phyloP scores from a whole-genome alignment of 1,140 invertebrate genomes.

The Tribolium castaneum region DNA sequence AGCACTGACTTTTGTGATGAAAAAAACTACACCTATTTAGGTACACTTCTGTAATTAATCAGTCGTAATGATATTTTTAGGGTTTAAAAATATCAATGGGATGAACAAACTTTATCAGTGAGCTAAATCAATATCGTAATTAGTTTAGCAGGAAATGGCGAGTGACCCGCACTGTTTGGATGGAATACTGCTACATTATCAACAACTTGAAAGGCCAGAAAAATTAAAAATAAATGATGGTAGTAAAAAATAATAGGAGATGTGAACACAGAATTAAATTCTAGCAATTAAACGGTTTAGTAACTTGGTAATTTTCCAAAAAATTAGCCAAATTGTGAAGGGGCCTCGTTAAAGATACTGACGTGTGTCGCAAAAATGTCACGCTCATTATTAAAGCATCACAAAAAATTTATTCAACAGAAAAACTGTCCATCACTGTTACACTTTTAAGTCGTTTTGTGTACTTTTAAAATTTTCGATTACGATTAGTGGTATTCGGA shows the following conservation, averaged over 20 bases:
- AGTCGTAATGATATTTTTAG: background rate
- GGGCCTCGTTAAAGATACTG: background rate
- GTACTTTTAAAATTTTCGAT: no score
- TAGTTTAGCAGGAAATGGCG: slow-evolving; percentile 11
- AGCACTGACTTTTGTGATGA: background rate
- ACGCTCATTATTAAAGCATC: no score
- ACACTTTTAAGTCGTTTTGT: no score
- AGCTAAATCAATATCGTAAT: slow-evolving; percentile 20
- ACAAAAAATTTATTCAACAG: no score
- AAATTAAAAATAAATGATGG: no score
- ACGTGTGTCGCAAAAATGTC: background rate
- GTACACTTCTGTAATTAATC: no score
- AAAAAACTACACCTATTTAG: no score
- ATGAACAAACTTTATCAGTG: slow-evolving; percentile 20
- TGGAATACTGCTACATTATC: background rate
- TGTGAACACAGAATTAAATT: background rate
- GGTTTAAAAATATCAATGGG: slow-evolving; percentile 1
- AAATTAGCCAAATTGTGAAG: background rate
- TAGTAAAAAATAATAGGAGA: no score
- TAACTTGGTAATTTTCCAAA: background rate
- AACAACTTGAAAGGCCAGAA: background rate
- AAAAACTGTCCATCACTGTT: no score
- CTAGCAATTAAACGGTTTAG: background rate
- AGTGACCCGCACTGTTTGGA: background rate
- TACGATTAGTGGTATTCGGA: no score